These are phyloP conservation scores for Cyprinodon variegatus DNA, from an alignment of 2,113 vertebrate species.

Conservation along the genomic window DNA sequence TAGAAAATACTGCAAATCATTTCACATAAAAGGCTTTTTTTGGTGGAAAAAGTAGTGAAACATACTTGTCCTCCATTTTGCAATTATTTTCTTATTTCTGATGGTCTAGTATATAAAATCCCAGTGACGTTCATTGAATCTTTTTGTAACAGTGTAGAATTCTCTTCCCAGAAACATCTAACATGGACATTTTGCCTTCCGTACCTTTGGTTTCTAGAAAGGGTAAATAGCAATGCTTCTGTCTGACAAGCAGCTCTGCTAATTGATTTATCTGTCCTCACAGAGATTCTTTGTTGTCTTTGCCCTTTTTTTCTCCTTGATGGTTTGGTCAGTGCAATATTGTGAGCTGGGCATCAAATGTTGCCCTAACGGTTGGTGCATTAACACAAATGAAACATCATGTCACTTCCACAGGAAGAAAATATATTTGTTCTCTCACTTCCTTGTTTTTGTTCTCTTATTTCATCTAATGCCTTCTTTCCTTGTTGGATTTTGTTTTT, in stretches of 20 bases:
- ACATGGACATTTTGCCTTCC: background rate
- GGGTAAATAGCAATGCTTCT: background rate
- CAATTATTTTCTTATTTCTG: background rate
- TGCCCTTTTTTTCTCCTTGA: slow-evolving; percentile 1
- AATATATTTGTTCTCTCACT: slow-evolving; percentile 8
- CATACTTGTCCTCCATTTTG: background rate
- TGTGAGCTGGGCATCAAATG: background rate
- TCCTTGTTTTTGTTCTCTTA: slow-evolving; percentile 2
- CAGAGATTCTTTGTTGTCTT: background rate
- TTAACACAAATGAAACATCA: slow-evolving; percentile 33
- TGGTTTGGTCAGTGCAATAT: slow-evolving; percentile 5
- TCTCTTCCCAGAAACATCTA: background rate
- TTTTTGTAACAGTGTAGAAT: background rate
- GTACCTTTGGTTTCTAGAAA: background rate
- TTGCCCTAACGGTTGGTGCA: slow-evolving; percentile 8
- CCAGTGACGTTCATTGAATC: background rate
- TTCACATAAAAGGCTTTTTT: background rate
- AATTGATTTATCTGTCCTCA: background rate
- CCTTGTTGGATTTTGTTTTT: slow-evolving; percentile 6
- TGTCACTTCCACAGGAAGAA: background rate
- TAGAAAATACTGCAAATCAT: background rate
- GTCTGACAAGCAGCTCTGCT: background rate
- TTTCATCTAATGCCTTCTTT: slow-evolving; percentile 14
- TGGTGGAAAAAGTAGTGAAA: too few relatives aligned
- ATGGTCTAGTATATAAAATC: background rate